Conservation (phyloP, 1,140 invertebrate species). For the Meloidogyne chitwoodi region DNA sequence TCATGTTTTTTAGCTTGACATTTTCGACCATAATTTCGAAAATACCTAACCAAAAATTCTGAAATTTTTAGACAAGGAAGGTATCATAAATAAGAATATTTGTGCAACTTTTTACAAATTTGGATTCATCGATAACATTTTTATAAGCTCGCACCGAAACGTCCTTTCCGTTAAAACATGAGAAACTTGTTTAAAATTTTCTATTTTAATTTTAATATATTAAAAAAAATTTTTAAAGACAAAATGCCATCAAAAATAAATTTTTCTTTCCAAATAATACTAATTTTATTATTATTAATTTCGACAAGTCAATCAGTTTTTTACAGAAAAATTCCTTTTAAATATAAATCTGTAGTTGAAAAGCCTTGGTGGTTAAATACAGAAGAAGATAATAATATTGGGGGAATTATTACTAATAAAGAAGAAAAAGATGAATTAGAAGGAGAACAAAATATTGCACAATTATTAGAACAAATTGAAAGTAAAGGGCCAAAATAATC, state of each 20-base stretch:
- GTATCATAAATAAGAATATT: not conserved
- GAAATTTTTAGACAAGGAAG: not conserved
- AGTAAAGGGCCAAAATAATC: too few species aligned
- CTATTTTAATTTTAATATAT: not conserved
- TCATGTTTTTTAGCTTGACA: not conserved
- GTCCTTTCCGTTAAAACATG: too few species aligned
- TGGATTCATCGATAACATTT: not conserved
- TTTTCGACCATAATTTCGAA: not conserved
- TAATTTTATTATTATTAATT: not conserved
- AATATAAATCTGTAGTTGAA: not conserved
- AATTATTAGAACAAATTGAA: not conserved
- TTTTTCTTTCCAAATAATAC: not conserved
- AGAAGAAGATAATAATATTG: not conserved
- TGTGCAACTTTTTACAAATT: not conserved
- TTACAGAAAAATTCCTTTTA: not conserved
- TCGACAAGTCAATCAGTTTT: not conserved
- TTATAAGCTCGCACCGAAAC: not conserved
- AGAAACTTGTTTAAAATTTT: too few species aligned
- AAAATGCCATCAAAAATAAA: not conserved
- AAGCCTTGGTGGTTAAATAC: not conserved
- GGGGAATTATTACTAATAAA: not conserved
- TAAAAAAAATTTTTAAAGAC: not conserved
- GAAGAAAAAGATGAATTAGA: not conserved
- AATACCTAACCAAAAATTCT: not conserved
- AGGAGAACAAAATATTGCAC: not conserved